These are phyloP conservation scores for Melanotus villosus DNA, from an alignment of 2,888 invertebrate genomes.

Conservation along the genomic window DNA sequence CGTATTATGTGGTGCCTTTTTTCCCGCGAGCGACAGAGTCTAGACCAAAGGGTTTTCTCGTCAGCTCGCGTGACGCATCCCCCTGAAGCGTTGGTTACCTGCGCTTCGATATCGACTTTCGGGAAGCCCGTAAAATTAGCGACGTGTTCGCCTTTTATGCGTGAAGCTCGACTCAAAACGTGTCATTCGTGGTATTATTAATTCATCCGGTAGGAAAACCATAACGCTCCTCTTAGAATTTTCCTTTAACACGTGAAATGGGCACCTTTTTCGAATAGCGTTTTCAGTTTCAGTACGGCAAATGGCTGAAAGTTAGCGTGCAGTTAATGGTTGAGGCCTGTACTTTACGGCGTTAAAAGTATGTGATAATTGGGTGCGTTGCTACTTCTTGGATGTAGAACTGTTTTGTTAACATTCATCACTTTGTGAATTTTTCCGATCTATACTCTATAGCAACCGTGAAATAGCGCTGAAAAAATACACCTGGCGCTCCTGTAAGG, in stretches of 20 bases:
- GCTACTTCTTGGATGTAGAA: neutral
- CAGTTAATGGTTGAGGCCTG: conserved; percentile 4
- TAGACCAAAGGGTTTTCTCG: conserved; percentile 40
- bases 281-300: neutral
- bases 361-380: conserved; percentile 34
- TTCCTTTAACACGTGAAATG: neutral
- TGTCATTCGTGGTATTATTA: conserved; percentile 31
- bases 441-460: no score
- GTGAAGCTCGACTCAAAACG: conserved; percentile 41
- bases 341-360: conserved; percentile 19
- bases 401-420: neutral
- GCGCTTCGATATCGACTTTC: conserved; percentile 55
- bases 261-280: neutral
- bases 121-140: conserved; percentile 51
- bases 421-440: neutral
- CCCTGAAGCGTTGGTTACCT: conserved; percentile 49
- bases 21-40: conserved; percentile 25
- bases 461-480: no score
- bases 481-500: no score
- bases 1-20: conserved; percentile 14
- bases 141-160: conserved; percentile 49
- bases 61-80: conserved; percentile 49
- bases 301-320: conserved; percentile 31
- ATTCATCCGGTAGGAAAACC: conserved; percentile 9
- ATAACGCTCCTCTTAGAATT: conserved; percentile 15